phyloP scores from a whole-genome alignment of 2,797 vertebrate species.

The Tarsius wallacei region DNA sequence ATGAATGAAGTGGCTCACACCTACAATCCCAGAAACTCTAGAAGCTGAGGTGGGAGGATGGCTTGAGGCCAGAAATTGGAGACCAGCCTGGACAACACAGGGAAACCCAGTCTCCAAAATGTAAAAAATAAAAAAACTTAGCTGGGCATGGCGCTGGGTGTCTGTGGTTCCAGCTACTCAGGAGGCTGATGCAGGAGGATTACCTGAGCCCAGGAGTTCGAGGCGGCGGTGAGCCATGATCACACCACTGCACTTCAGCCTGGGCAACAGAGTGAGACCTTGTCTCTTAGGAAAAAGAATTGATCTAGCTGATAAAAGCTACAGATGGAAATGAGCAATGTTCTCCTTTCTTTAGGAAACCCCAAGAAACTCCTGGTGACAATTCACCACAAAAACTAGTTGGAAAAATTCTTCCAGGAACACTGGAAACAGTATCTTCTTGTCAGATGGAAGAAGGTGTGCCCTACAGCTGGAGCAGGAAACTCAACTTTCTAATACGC shows the following conservation, averaged over 20 bases:
- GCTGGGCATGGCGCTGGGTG: too few species aligned
- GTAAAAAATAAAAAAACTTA: too few species aligned
- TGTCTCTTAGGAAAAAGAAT: too few species aligned
- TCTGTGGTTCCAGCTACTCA: too few species aligned
- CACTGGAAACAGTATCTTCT: constrained; percentile 2
- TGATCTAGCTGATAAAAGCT: constrained; percentile 48
- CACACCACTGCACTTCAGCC: constrained; percentile 47
- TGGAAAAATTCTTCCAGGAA: not conserved
- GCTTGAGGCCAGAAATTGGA: too few species aligned
- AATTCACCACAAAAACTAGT: not conserved
- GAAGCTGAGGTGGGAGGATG: too few species aligned
- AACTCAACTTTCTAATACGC: constrained; percentile 19
- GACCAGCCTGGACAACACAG: not conserved
- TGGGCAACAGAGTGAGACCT: not conserved
- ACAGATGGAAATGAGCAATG: constrained; percentile 1
- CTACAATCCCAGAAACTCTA: too few species aligned
- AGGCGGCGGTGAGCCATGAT: too few species aligned
- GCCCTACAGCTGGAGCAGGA: not conserved
- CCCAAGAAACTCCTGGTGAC: not conserved
- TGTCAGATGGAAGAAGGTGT: constrained; percentile 13
- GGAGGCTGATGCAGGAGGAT: too few species aligned
- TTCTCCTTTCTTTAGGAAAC: not conserved
- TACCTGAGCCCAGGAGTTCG: too few species aligned
- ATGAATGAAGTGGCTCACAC: too few species aligned
- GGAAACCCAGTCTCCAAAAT: too few species aligned